Evolutionary conservation across 2,113 vertebrate genomes (phyloP).

Genomic region (Tragelaphus imberbis): DNA sequence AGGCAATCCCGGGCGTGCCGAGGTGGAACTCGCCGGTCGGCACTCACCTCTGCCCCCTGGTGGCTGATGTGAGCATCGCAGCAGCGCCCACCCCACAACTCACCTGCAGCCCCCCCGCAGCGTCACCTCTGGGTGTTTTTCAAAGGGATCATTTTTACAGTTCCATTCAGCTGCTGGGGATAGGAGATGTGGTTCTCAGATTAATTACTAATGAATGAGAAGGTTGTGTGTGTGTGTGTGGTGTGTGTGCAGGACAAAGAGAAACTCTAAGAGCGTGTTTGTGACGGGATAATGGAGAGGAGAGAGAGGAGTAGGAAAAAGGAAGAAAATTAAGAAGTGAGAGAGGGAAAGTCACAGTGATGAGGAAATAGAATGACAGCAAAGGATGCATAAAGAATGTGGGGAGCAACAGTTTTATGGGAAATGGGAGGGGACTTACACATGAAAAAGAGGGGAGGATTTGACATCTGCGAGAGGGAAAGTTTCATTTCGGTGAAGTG

Average conservation of each 20-base stretch:
- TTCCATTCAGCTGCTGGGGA: background rate
- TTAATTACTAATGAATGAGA: constrained; percentile 71
- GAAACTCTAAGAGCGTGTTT: background rate
- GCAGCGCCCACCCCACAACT: background rate
- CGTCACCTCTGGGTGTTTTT: background rate
- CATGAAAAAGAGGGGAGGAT: background rate
- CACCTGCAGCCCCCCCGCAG: background rate
- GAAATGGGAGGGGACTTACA: background rate
- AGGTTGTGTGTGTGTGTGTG: background rate
- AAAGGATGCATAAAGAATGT: background rate
- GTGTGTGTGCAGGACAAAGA: background rate
- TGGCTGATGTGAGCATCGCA: background rate
- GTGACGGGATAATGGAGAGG: constrained; percentile 32
- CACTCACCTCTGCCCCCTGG: background rate
- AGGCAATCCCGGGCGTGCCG: background rate
- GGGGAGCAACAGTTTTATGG: constrained; percentile 51
- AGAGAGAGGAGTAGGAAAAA: constrained; percentile 3
- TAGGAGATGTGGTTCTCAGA: constrained; percentile 46
- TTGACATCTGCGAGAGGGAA: constrained; percentile 50
- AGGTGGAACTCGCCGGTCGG: rapidly evolving
- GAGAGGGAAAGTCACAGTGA: constrained; percentile 40
- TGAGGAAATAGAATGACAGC: constrained; percentile 27
- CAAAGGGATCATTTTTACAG: background rate
- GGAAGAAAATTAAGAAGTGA: constrained; percentile 14
- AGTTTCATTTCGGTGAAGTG: constrained; percentile 63